Evolutionary conservation across 2,797 vertebrate genomes (phyloP), one percentile per base, ranked within the genome.

Genomic region (Poliocrania exsul): DNA sequence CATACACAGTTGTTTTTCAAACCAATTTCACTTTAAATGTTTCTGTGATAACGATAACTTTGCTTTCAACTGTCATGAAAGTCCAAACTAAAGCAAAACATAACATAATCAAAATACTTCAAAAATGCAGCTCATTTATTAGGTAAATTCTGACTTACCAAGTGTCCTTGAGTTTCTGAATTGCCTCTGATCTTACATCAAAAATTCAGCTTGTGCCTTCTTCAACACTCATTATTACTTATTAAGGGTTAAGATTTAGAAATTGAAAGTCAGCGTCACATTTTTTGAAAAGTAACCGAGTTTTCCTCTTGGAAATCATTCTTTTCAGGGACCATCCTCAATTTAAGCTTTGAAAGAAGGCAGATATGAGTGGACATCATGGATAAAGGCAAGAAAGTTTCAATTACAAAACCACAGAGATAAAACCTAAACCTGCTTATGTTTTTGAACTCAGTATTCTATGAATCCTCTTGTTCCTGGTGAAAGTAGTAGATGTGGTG

Each of bases 131-230:
- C 83, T 96, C 66, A 13, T 90, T 95, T 93, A 89, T 94, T 95
- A 96, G 94, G 92, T 96, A 95, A 94, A 96, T 95, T 96, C 56
- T 95, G 89, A 96, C 91, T 81, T 93, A 50, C 86, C 37, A 91
- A 90, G 75, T 92, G 83, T 85, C 70, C 70, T 70, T 93, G 94
- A 77, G 78, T 94, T 87, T 93, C 84, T 85, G 54, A 70, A 81
- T 81, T 66, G 80, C 49, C 67, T 96, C 92, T 92, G 84, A 95
- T 90, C 91, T 86, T 75, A 47, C 67, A 96, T 92, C 56, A 95
- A 87, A 95, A 90, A 95, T 93, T 94, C 87, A 94, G 71, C 86
- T 93, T 95, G 92, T 95, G 90, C 47, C 53, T 96, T 92, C 89
- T 97, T 65, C 84, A 86, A 25, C 58, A 35, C 65, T 95, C 85